phyloP scores from a whole-genome alignment of 2,797 vertebrate species.

The Sebastes umbrosus region DNA sequence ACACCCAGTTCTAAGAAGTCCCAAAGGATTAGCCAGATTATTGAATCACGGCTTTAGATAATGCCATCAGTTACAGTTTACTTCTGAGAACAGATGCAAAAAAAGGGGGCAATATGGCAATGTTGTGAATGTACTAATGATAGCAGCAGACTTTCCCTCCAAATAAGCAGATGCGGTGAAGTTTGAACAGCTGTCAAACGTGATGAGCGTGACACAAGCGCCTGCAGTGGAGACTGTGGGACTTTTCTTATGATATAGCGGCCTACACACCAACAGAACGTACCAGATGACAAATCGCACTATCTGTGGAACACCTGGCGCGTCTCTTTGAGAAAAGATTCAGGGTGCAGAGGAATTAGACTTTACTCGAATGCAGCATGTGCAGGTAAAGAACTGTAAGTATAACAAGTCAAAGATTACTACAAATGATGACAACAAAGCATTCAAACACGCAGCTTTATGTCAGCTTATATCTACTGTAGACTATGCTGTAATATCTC shows the following conservation, averaged over 20 bases:
- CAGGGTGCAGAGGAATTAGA: slow-evolving; percentile 37
- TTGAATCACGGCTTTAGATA: slow-evolving; percentile 83
- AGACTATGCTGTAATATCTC: not conserved
- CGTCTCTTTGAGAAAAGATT: slow-evolving; percentile 42
- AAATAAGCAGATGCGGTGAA: slow-evolving; percentile 75
- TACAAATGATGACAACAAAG: slow-evolving; percentile 17
- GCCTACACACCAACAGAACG: slow-evolving; percentile 57
- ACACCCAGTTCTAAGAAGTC: slow-evolving; percentile 75
- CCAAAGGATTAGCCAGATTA: slow-evolving; percentile 81
- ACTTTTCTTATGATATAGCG: slow-evolving; percentile 61
- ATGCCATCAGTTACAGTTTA: slow-evolving; percentile 82
- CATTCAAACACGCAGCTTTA: slow-evolving; percentile 2
- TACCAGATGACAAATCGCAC: slow-evolving; percentile 62
- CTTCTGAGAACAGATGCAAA: slow-evolving; percentile 79
- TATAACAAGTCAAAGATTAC: slow-evolving; percentile 9
- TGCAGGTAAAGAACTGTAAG: slow-evolving; percentile 13
- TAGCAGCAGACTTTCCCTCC: slow-evolving; percentile 69
- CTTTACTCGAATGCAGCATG: slow-evolving; percentile 37
- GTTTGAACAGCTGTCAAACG: slow-evolving; percentile 80
- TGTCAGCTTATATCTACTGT: not conserved
- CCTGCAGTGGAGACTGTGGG: slow-evolving; percentile 70
- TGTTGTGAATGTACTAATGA: slow-evolving; percentile 75
- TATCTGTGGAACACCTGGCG: slow-evolving; percentile 69
- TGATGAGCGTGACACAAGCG: slow-evolving; percentile 76
- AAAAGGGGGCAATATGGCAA: slow-evolving; percentile 69